Conservation (phyloP, 2,797 vertebrate genomes). For the Sphaeramia orbicularis region DNA sequence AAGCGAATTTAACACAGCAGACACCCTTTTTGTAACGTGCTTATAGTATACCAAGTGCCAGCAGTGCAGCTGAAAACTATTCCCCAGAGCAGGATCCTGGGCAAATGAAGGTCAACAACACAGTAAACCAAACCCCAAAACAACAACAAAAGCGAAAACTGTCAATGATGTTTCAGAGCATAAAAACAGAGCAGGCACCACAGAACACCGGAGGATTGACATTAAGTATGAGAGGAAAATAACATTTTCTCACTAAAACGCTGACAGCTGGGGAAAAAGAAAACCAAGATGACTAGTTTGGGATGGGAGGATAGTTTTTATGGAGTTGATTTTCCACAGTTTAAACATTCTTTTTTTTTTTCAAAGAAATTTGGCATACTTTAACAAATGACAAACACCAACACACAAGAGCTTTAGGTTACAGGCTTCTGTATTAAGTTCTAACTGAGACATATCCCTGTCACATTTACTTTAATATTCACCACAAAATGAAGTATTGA, state of each 20-base stretch:
- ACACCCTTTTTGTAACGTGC: slow-evolving; percentile 19
- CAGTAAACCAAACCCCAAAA: slow-evolving; percentile 41
- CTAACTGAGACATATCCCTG: slow-evolving; percentile 1
- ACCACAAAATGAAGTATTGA: slow-evolving; percentile 55
- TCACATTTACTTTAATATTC: slow-evolving; percentile 28
- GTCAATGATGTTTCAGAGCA: slow-evolving; percentile 12
- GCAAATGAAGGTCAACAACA: slow-evolving; percentile 55
- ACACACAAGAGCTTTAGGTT: neutral
- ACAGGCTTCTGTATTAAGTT: slow-evolving; percentile 11
- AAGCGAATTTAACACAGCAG: slow-evolving; percentile 13
- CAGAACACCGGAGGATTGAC: neutral
- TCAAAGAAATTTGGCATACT: neutral
- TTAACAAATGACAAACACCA: neutral
- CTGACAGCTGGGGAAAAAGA: neutral
- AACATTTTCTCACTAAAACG: neutral
- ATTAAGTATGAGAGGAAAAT: neutral
- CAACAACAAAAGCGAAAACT: slow-evolving; percentile 25
- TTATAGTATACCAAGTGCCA: slow-evolving; percentile 10
- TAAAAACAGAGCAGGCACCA: slow-evolving; percentile 10
- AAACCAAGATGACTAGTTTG: neutral
- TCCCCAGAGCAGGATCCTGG: slow-evolving; percentile 28
- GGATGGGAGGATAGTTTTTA: neutral
- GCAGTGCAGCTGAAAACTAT: slow-evolving; percentile 33
- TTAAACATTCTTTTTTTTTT: neutral
- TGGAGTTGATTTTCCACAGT: neutral